A percentile compares a stretch with the other conserved stretches of the same genome.
These are phyloP conservation scores for Calyptomena viridis DNA, from an alignment of 2,113 vertebrate species.

Conservation along the genomic window DNA sequence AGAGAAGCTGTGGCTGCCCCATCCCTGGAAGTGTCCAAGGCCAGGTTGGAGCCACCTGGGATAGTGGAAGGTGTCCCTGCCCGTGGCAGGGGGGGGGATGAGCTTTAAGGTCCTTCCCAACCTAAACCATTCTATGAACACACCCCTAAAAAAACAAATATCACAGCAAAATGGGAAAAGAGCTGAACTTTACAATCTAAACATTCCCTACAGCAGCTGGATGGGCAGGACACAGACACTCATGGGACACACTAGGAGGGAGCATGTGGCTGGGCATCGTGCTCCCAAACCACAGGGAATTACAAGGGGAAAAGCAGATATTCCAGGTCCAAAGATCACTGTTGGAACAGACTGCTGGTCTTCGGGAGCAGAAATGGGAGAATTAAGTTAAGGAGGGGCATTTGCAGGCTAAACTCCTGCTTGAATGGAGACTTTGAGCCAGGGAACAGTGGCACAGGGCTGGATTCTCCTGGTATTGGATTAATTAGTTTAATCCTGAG, in stretches of 20 bases:
- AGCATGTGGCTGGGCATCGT: accelerated
- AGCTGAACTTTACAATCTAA: background rate
- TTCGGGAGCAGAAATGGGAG: accelerated
- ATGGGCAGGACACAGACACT: background rate
- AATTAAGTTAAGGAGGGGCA: background rate
- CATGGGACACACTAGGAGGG: accelerated
- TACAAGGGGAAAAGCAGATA: background rate
- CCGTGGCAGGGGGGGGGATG: background rate
- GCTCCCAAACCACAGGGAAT: background rate
- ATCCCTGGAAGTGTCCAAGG: background rate
- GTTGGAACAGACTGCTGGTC: background rate
- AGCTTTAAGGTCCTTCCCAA: background rate
- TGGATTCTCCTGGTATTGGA: background rate
- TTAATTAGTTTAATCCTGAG: background rate
- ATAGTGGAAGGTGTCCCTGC: background rate
- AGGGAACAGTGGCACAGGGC: background rate
- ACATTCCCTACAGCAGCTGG: accelerated
- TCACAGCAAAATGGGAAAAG: background rate
- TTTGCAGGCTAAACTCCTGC: background rate
- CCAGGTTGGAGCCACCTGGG: background rate
- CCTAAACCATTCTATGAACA: background rate
- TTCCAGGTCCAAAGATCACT: background rate
- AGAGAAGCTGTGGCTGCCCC: background rate
- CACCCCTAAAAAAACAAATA: background rate
- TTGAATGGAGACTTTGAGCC: background rate